Percentiles rank a stretch among this genome's conserved stretches.
Evolutionary conservation across 2,113 vertebrate species (phyloP).

Genomic region (Peucedramus taeniatus): DNA sequence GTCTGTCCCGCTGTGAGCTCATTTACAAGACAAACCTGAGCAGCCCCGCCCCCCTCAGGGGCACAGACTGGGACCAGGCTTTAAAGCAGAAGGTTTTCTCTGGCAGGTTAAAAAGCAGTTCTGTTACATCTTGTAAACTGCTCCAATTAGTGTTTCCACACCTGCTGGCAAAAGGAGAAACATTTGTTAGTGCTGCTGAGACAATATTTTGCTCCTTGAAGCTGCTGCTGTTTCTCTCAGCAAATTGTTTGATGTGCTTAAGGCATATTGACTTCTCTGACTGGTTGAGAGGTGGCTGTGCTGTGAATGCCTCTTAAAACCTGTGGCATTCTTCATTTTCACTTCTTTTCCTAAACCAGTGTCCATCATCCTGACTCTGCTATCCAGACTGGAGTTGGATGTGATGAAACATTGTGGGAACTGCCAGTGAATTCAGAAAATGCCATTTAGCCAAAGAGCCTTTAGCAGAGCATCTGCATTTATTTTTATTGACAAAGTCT

Average conservation of each 20-base stretch:
- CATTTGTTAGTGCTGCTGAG: neutral
- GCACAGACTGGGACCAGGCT: neutral
- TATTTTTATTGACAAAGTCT: neutral
- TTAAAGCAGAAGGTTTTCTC: neutral
- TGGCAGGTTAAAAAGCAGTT: neutral
- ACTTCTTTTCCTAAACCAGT: neutral
- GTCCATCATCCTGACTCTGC: neutral
- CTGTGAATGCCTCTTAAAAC: neutral
- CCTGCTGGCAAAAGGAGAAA: neutral
- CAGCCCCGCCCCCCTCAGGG: neutral
- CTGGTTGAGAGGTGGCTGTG: neutral
- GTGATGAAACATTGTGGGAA: neutral
- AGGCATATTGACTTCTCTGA: neutral
- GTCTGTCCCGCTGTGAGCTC: neutral
- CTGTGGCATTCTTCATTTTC: neutral
- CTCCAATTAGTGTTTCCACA: neutral
- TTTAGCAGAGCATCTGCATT: fast-evolving
- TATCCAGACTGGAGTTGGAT: neutral
- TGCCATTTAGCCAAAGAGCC: neutral
- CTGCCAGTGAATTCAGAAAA: neutral
- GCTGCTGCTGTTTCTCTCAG: neutral
- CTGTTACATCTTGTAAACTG: neutral
- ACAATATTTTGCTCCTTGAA: fast-evolving
- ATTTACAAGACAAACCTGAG: fast-evolving
- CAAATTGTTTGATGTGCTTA: neutral